Evolutionary conservation across 1,140 invertebrate species (phyloP).

Genomic region (Drosophila subobscura): DNA sequence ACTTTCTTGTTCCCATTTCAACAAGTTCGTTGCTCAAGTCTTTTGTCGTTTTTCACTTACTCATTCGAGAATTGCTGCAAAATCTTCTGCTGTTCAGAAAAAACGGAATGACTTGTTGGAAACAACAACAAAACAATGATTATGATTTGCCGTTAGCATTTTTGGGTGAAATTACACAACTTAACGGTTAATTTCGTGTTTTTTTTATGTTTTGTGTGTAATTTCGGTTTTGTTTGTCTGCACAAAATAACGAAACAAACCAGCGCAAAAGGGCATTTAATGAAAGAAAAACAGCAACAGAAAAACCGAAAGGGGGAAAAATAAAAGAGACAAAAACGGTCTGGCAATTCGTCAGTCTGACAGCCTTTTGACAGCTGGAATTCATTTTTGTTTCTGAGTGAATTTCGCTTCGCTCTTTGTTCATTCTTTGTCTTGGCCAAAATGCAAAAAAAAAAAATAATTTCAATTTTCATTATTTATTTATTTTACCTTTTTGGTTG

Average conservation of each 20-base stretch:
- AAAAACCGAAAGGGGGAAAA: constrained; percentile 19
- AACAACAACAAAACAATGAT: background rate
- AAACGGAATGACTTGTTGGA: constrained; percentile 53
- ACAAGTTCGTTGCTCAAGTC: constrained; percentile 53
- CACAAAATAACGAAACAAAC: constrained; percentile 37
- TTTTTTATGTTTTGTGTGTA: constrained; percentile 39
- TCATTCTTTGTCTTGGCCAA: constrained; percentile 49
- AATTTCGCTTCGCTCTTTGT: constrained; percentile 54
- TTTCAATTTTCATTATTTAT: constrained; percentile 53
- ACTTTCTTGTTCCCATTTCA: constrained; percentile 35
- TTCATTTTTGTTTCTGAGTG: constrained; percentile 40
- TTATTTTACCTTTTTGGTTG: constrained; percentile 26
- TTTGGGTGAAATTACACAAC: constrained; percentile 59
- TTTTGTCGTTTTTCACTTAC: constrained; percentile 47
- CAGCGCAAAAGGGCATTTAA: constrained; percentile 43
- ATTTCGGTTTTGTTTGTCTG: constrained; percentile 33
- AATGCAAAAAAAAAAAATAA: constrained; percentile 8
- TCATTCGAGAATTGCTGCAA: constrained; percentile 33
- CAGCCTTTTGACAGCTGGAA: constrained; percentile 62
- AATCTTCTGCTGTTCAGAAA: constrained; percentile 27
- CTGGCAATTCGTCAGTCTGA: constrained; percentile 58
- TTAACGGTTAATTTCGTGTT: constrained; percentile 61
- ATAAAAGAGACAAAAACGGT: constrained; percentile 55
- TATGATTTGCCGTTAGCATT: constrained; percentile 50
- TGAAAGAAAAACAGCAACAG: constrained; percentile 26